Percentiles rank a stretch among this genome's conserved stretches.
phyloP scores from a whole-genome alignment of 2,888 invertebrate genomes.

The Operophtera brumata region DNA sequence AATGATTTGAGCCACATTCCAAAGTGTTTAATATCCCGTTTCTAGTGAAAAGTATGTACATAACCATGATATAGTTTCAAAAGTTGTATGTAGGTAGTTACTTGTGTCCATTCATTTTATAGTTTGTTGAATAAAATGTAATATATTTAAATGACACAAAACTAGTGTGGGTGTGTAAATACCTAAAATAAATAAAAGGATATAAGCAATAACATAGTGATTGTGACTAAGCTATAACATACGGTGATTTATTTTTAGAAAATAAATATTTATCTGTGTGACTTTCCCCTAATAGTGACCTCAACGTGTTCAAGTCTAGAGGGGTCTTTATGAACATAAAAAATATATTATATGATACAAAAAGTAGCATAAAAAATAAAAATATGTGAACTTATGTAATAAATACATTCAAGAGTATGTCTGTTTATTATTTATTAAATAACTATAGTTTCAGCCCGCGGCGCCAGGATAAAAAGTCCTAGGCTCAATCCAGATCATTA shows the following conservation, averaged over 20 bases:
- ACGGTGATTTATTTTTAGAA: constrained; percentile 22
- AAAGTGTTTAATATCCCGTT: too few species aligned
- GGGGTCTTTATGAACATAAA: constrained; percentile 4
- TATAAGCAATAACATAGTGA: constrained; percentile 12
- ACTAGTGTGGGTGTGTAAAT: background rate
- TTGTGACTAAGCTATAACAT: background rate
- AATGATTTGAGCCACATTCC: too few species aligned
- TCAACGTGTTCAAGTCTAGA: constrained; percentile 15
- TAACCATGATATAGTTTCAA: too few species aligned
- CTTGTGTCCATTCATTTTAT: background rate
- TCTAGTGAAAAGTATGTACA: too few species aligned
- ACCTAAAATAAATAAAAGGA: background rate
- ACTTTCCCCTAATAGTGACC: constrained; percentile 8
- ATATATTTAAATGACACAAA: too few species aligned
- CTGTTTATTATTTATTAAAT: too few species aligned
- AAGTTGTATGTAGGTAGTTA: too few species aligned
- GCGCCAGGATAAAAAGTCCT: too few species aligned
- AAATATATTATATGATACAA: background rate
- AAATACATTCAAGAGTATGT: constrained; percentile 9
- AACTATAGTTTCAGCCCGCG: too few species aligned
- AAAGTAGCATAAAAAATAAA: background rate
- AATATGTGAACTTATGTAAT: constrained; percentile 12
- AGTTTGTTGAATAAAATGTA: too few species aligned
- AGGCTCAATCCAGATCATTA: too few species aligned
- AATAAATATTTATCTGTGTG: constrained; percentile 10